phyloP scores from a whole-genome alignment of 2,888 invertebrate genomes.

The Bibio marci region DNA sequence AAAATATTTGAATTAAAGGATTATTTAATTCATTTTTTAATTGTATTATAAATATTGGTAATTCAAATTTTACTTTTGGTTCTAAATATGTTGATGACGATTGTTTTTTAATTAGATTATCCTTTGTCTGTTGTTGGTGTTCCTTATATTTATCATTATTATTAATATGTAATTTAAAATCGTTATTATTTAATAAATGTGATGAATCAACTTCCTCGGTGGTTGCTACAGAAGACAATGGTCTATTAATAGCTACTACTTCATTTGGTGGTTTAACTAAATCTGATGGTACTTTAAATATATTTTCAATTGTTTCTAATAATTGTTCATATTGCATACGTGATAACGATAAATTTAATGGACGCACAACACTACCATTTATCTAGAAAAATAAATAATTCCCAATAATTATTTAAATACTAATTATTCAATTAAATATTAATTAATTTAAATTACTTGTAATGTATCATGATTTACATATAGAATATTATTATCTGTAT shows the following conservation, averaged over 20 bases:
- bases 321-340: constrained; percentile 82
- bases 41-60: constrained; percentile 58
- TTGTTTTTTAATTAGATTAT: too few species aligned
- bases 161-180: not conserved
- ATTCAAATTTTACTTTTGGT: constrained; percentile 44
- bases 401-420: too few species aligned
- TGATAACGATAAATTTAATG: constrained; percentile 69
- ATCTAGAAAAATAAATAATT: constrained; percentile 35
- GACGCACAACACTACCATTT: constrained; percentile 62
- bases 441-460: too few species aligned
- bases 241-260: constrained; percentile 15
- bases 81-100: constrained; percentile 7
- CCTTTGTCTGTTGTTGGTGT: not conserved
- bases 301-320: constrained; percentile 43
- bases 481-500: constrained; percentile 1
- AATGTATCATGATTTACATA: too few species aligned
- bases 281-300: constrained; percentile 18
- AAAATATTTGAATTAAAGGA: constrained; percentile 69
- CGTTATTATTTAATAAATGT: constrained; percentile 15
- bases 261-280: constrained; percentile 14
- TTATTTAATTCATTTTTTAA: constrained; percentile 57
- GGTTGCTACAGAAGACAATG: constrained; percentile 11
- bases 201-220: constrained; percentile 19
- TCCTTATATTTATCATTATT: too few species aligned
- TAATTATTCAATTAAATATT: too few species aligned